Percentiles rank a stretch among this genome's conserved stretches.
Evolutionary conservation across 1,140 invertebrate genomes (phyloP).

Genomic region (Prorops nasuta): DNA sequence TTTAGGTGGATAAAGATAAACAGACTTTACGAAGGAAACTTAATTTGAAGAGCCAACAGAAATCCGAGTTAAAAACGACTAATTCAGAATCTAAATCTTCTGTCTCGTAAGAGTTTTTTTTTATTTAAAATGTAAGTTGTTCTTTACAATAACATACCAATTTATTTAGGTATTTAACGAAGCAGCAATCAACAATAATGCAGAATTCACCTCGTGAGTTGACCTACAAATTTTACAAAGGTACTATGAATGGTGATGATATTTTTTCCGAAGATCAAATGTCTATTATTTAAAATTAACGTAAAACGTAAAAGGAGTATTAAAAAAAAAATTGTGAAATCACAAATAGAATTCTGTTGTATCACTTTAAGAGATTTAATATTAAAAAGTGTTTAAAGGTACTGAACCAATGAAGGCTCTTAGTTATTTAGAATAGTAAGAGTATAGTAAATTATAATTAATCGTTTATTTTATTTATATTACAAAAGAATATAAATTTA

Average conservation of each 20-base stretch:
- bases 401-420: no score
- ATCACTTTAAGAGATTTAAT: no score
- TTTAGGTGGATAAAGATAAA: no score
- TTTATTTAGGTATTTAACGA: no score
- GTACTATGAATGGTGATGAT: slow-evolving; percentile 10
- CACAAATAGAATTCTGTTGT: background rate
- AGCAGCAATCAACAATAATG: background rate
- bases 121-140: background rate
- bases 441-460: slow-evolving; percentile 3
- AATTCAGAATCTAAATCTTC: background rate
- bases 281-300: slow-evolving; percentile 10
- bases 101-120: background rate
- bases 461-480: background rate
- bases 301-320: no score
- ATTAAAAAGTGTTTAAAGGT: no score
- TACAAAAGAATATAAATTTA: background rate
- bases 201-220: background rate
- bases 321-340: background rate
- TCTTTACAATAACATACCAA: no score
- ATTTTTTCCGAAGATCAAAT: slow-evolving; percentile 29
- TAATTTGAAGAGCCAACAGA: no score
- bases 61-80: no score
- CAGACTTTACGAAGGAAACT: no score
- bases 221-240: slow-evolving; percentile 16
- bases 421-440: background rate